These are phyloP conservation scores for Forficula auricularia DNA, from an alignment of 1,140 invertebrate genomes.

Conservation along the genomic window DNA sequence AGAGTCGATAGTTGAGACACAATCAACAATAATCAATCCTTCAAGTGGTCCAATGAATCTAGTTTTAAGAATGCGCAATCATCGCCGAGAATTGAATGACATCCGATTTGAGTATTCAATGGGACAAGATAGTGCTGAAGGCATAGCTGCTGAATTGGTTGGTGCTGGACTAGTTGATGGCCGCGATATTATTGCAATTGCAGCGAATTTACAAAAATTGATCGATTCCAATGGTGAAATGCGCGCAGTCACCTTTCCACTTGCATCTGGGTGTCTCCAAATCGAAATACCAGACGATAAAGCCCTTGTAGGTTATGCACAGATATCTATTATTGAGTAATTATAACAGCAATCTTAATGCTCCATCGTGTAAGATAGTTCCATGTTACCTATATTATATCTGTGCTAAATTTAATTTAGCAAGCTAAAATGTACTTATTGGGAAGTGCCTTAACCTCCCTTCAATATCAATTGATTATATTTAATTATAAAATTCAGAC, in stretches of 20 bases:
- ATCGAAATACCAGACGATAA: slow-evolving; percentile 78
- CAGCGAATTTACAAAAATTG: slow-evolving; percentile 78
- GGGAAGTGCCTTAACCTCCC: too few species aligned
- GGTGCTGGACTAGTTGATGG: slow-evolving; percentile 86
- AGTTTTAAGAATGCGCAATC: slow-evolving; percentile 70
- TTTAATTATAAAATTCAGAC: too few species aligned
- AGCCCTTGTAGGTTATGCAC: slow-evolving; percentile 86
- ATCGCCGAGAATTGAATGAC: slow-evolving; percentile 82
- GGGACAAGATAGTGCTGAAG: slow-evolving; percentile 82
- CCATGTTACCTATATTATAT: too few species aligned
- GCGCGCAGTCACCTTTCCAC: slow-evolving; percentile 70
- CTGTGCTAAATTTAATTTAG: too few species aligned
- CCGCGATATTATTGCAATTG: slow-evolving; percentile 76
- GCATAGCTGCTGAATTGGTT: slow-evolving; percentile 84
- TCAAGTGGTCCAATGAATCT: slow-evolving; percentile 41
- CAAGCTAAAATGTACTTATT: too few species aligned
- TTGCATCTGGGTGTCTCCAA: slow-evolving; percentile 29
- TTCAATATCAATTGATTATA: too few species aligned
- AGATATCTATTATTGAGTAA: slow-evolving; percentile 81
- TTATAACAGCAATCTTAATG: slow-evolving; percentile 1
- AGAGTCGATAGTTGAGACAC: slow-evolving; percentile 6
- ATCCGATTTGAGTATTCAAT: slow-evolving; percentile 91
- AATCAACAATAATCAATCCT: background rate
- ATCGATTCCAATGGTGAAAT: slow-evolving; percentile 45
- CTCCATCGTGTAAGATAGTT: too few species aligned